Base-by-base conservation (phyloP, 2,797 vertebrate species). In the Denticeps clupeoides region DNA sequence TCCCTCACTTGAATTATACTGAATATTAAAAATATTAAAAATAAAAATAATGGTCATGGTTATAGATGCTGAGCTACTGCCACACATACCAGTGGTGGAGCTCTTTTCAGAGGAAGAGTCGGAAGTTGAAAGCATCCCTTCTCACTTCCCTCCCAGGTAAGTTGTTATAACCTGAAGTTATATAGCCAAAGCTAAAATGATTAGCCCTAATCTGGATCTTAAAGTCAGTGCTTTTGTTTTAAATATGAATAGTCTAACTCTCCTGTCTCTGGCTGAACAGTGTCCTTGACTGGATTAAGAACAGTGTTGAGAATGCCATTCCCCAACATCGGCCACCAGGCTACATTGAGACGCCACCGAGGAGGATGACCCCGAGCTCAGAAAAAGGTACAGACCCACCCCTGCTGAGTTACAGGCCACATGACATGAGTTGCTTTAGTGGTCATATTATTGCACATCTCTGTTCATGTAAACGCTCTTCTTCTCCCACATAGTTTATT, bases 61-160 rank as follows among this genome's bases (percentile, higher is more conserved):
- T 62, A 2, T 60, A 85, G 82, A 83, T 57, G 63, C 2, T 9
- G 82, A 83, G 15, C 79, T 79, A 2, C 66, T 80, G 18, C 79
- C 82, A 16, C 72, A 83, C 53, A 76, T 82, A 59, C 75, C 81
- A 0, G 80, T 84, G 58, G 77, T 83, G 62, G 82, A 85, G 63
- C 67, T 83, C 58, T 12, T 66, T n/a, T 80, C 84, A 10, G 82
- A 85, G 0, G 77, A 78, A 0, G 45, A 0, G 1, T 56, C 47
- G 0, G 74, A 75, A 29, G 22, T 2, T 1, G 59, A 59, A 2
- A 13, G 1, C 13, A 3, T 32, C 5, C 16, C 26, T 3, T 1
- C 24, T 19, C 56, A 52, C 3, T 71, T 74, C 47, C 60, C 65
- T 32, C 69, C 78, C 1, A 79, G 70, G 82, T 86, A 51, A 71